phyloP scores from a whole-genome alignment of 2,113 vertebrate species.

The Pristiophorus japonicus region DNA sequence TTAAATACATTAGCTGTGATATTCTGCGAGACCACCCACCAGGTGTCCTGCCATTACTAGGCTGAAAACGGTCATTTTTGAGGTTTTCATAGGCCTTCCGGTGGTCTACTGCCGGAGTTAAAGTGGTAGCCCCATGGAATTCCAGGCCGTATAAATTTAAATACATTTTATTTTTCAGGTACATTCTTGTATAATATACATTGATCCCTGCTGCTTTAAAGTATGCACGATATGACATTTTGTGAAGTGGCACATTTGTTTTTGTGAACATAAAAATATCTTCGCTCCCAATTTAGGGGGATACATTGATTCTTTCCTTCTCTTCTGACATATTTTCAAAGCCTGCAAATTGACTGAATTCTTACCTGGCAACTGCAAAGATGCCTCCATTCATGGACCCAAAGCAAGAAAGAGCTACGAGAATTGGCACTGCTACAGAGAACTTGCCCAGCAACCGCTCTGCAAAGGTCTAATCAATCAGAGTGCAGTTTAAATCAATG shows the following conservation, averaged over 20 bases:
- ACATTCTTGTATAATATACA: neutral
- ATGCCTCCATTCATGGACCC: slow-evolving; percentile 88
- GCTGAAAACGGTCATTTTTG: no score
- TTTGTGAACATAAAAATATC: neutral
- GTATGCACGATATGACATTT: neutral
- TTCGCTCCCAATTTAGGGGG: neutral
- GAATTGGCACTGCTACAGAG: slow-evolving; percentile 77
- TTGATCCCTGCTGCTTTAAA: neutral
- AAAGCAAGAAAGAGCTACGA: slow-evolving; percentile 89
- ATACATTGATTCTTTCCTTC: slow-evolving; percentile 32
- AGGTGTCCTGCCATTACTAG: no score
- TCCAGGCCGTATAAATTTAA: neutral
- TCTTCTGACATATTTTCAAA: slow-evolving; percentile 29
- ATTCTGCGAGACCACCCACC: no score
- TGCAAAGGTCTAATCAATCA: slow-evolving; percentile 74
- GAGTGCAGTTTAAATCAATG: slow-evolving; percentile 31
- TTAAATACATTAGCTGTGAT: no score
- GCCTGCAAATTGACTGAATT: slow-evolving; percentile 29
- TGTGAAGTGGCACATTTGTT: neutral
- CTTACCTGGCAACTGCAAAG: slow-evolving; percentile 88
- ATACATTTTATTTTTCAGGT: neutral
- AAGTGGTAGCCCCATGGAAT: neutral
- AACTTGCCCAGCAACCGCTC: slow-evolving; percentile 79
- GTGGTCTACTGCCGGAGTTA: no score
- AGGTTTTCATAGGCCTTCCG: no score